These are phyloP conservation scores for Oryzias melastigma DNA, from an alignment of 2,113 vertebrate genomes.

Conservation along the genomic window DNA sequence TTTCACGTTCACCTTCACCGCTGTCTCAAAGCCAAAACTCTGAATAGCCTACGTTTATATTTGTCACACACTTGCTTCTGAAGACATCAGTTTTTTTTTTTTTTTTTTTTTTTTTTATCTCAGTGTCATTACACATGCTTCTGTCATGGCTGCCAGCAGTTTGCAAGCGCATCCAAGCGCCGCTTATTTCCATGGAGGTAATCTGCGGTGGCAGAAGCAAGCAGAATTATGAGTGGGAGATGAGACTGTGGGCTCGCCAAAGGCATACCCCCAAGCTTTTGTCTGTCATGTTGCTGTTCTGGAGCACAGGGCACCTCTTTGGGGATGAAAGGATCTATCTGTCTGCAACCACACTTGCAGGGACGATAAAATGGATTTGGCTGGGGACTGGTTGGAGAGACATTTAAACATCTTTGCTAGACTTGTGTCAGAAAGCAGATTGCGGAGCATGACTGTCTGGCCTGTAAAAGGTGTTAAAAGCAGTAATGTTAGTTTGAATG, in stretches of 20 bases:
- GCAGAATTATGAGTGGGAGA: conserved; percentile 56
- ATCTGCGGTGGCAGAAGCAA: conserved; percentile 57
- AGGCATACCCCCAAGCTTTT: conserved; percentile 65
- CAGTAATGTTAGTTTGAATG: conserved; percentile 7
- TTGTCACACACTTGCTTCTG: background rate
- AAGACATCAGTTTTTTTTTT: conserved; percentile 51
- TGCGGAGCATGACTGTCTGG: background rate
- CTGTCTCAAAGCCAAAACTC: background rate
- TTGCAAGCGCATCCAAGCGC: conserved; percentile 29
- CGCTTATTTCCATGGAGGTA: conserved; percentile 56
- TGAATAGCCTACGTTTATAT: conserved; percentile 2
- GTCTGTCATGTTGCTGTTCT: conserved; percentile 59
- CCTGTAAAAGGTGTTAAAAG: conserved; percentile 34
- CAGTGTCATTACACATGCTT: conserved; percentile 60
- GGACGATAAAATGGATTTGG: conserved; percentile 62
- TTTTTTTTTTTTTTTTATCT: conserved; percentile 21
- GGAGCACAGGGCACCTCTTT: conserved; percentile 47
- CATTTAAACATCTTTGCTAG: conserved; percentile 39
- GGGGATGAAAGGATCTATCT: conserved; percentile 58
- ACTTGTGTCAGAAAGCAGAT: conserved; percentile 17
- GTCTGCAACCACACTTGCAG: conserved; percentile 57
- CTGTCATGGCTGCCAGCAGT: conserved; percentile 46
- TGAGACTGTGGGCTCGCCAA: conserved; percentile 53
- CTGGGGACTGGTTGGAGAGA: conserved; percentile 29
- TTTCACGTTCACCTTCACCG: conserved; percentile 32